Conservation (phyloP, 2,888 invertebrate species). For the Agrotis segetum region DNA sequence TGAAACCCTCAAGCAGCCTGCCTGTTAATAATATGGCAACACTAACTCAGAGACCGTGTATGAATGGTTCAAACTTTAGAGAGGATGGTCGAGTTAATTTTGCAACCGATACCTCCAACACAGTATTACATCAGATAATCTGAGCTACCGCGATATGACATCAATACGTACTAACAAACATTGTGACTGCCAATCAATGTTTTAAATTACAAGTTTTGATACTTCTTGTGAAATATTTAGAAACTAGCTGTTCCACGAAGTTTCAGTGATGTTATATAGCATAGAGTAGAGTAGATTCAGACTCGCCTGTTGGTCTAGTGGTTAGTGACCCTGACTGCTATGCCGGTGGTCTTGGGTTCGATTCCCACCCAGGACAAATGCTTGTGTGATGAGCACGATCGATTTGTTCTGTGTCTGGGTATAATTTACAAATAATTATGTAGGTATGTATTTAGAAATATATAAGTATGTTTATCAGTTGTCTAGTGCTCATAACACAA, state of each 20-base stretch:
- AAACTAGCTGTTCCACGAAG: not conserved
- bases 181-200: constrained; percentile 17
- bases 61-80: not conserved
- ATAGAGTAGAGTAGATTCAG: too few species aligned
- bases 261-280: too few species aligned
- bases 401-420: too few species aligned
- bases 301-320: too few species aligned
- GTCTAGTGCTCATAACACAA: too few species aligned
- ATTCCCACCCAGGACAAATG: too few species aligned
- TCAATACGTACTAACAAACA: constrained; percentile 19
- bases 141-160: constrained; percentile 16
- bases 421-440: too few species aligned
- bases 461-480: too few species aligned
- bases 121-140: constrained; percentile 19
- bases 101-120: not conserved
- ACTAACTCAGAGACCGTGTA: not conserved
- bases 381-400: too few species aligned
- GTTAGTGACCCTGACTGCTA: too few species aligned
- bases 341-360: too few species aligned
- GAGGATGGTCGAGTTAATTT: constrained; percentile 4
- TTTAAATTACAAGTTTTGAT: not conserved
- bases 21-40: not conserved
- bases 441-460: too few species aligned
- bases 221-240: constrained; percentile 19
- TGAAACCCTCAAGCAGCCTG: not conserved